These are phyloP conservation scores for Lophotis ruficrista DNA, from an alignment of 2,113 vertebrate genomes.

Conservation along the genomic window DNA sequence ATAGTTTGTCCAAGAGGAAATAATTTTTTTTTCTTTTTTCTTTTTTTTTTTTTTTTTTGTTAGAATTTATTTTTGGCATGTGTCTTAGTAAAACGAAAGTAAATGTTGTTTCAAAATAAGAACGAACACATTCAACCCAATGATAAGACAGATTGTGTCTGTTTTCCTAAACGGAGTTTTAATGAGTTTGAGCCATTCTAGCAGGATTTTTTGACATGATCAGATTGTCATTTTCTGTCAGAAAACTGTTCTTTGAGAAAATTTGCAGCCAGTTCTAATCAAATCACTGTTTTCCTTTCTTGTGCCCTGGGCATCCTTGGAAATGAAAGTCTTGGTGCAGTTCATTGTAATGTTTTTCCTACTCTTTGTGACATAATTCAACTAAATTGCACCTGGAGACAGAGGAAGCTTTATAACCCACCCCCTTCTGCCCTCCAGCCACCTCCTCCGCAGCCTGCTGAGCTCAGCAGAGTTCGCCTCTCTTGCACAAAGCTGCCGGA, in stretches of 20 bases:
- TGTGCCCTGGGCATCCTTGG: background rate
- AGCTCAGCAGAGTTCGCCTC: background rate
- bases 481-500: background rate
- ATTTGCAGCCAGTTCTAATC: background rate
- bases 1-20: background rate
- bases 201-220: background rate
- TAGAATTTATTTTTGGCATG: background rate
- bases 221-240: background rate
- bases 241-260: constrained; percentile 12
- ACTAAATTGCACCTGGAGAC: background rate
- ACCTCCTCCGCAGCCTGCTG: background rate
- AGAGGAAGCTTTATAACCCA: background rate
- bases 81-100: background rate
- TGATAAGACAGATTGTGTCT: background rate
- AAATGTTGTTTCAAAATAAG: background rate
- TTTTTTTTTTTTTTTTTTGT: background rate
- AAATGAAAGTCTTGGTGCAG: background rate
- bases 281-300: constrained; percentile 14
- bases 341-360: background rate
- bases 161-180: background rate
- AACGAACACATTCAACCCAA: background rate
- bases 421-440: background rate
- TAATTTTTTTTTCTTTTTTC: too few species aligned
- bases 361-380: background rate
- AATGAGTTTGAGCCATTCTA: background rate